A percentile compares a stretch with the other conserved stretches of the same genome.
Conservation (phyloP, 1,140 invertebrate species). For the Eurosta solidaginis region DNA sequence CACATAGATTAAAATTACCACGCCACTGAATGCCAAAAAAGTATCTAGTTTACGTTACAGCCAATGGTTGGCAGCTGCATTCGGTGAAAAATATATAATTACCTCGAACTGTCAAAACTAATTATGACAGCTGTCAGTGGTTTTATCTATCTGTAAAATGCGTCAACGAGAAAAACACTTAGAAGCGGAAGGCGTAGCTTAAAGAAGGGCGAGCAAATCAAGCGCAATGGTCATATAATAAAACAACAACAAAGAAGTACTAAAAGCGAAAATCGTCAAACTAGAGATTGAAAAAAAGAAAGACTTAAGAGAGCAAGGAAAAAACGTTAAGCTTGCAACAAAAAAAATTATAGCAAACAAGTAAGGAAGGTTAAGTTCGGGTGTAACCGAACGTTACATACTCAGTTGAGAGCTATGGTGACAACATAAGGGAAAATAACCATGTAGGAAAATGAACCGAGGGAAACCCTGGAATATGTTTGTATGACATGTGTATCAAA, state of each 20-base stretch:
- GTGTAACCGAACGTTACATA: no score
- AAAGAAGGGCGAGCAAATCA: background rate
- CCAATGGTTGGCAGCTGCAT: background rate
- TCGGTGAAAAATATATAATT: constrained; percentile 35
- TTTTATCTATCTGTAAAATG: constrained; percentile 35
- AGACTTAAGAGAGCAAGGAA: no score
- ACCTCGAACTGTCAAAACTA: constrained; percentile 39
- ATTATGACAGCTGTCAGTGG: constrained; percentile 39
- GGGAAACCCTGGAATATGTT: no score
- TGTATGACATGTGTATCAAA: no score
- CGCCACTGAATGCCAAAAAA: background rate
- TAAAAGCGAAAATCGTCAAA: background rate
- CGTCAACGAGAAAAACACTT: constrained; percentile 31
- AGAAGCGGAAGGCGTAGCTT: background rate
- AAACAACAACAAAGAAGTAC: background rate
- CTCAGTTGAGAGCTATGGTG: no score
- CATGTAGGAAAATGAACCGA: no score
- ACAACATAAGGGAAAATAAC: no score
- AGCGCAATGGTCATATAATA: background rate
- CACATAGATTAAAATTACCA: background rate
- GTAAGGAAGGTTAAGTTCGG: no score
- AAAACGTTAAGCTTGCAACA: no score
- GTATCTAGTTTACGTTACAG: background rate
- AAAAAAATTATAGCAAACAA: no score
- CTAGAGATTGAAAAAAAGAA: no score